A percentile compares a stretch with the other conserved stretches of the same genome.
These are phyloP conservation scores for Druceiella hillmani DNA, from an alignment of 2,888 invertebrate species.

Conservation along the genomic window DNA sequence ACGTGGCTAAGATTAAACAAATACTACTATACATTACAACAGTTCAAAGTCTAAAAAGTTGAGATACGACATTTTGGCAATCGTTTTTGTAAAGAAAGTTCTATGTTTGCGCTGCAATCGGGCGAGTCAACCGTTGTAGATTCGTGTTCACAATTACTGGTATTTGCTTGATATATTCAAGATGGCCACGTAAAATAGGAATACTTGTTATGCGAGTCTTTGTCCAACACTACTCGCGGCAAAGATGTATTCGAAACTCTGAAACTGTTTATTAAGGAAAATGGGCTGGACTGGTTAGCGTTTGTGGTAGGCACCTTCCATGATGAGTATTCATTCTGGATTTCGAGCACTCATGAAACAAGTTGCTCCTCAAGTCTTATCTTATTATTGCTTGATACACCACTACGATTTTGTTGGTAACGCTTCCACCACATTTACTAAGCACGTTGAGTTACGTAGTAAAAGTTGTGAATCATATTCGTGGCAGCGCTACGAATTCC, in stretches of 20 bases:
- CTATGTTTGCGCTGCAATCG: slow-evolving; percentile 9
- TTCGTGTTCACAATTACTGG: slow-evolving; percentile 6
- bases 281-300: slow-evolving; percentile 13
- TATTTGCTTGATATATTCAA: slow-evolving; percentile 3
- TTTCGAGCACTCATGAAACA: slow-evolving; percentile 16
- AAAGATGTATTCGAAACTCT: slow-evolving; percentile 14
- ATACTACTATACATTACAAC: slow-evolving; percentile 4
- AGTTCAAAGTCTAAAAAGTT: slow-evolving; percentile 2
- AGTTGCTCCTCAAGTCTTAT: slow-evolving; percentile 14
- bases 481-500: too few relatives aligned
- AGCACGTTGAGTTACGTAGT: slow-evolving; percentile 14
- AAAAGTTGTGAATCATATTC: slow-evolving; percentile 15
- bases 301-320: slow-evolving; percentile 11
- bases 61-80: background rate
- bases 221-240: slow-evolving; percentile 12
- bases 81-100: slow-evolving; percentile 4
- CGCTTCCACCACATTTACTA: slow-evolving; percentile 15
- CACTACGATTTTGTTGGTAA: slow-evolving; percentile 15
- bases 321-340: slow-evolving; percentile 10
- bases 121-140: slow-evolving; percentile 8
- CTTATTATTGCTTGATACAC: slow-evolving; percentile 13
- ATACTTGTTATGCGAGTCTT: slow-evolving; percentile 11
- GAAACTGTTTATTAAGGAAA: slow-evolving; percentile 8
- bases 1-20: too few relatives aligned
- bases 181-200: too few relatives aligned